Conservation (phyloP, 2,797 vertebrate species). For the Neosilurus hyrtlii region DNA sequence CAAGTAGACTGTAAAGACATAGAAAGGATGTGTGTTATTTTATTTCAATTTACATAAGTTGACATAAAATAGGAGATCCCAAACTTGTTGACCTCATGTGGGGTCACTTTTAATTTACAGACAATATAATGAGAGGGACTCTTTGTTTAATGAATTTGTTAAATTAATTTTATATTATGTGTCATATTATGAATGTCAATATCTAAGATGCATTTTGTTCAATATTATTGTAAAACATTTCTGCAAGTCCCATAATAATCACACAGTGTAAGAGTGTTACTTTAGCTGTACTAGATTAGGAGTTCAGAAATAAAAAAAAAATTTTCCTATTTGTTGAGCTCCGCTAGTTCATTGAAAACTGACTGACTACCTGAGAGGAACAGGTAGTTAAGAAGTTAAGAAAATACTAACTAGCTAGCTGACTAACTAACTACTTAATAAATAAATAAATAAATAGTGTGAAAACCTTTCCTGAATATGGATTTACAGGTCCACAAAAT, state of each 20-base stretch:
- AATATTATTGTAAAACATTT: neutral
- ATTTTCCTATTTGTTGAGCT: neutral
- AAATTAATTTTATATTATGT: neutral
- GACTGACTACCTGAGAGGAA: neutral
- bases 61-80: neutral
- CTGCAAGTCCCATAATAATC: neutral
- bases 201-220: neutral
- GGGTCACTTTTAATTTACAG: neutral
- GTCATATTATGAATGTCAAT: neutral
- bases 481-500: neutral
- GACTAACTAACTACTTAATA: too few species aligned
- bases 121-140: neutral
- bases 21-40: neutral
- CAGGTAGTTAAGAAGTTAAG: neutral
- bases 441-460: too few species aligned
- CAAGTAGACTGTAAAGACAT: neutral
- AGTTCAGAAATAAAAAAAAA: neutral
- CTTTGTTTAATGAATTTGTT: neutral
- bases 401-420: too few species aligned
- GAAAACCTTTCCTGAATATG: neutral
- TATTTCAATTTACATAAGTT: neutral
- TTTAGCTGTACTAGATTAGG: neutral
- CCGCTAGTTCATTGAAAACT: neutral
- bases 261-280: neutral
- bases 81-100: neutral